Evolutionary conservation across 2,888 invertebrate genomes (phyloP).

Genomic region (Drosophila stalkeri): DNA sequence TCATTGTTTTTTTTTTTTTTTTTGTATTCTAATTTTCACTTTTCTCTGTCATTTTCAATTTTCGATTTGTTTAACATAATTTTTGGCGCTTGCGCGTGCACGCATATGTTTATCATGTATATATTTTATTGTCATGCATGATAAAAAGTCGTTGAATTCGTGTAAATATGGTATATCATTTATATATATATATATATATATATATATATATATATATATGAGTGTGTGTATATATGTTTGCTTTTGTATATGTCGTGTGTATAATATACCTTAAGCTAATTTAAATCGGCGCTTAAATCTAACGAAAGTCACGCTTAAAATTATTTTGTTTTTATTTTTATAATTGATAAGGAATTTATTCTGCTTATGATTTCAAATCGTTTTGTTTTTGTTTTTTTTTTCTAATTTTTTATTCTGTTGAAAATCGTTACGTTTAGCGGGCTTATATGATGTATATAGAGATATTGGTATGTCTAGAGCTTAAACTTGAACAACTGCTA

Average conservation of each 20-base stretch:
- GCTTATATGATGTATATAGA: conserved; percentile 46
- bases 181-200: conserved; percentile 37
- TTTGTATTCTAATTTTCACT: conserved; percentile 25
- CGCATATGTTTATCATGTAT: conserved; percentile 71
- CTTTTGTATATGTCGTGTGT: conserved; percentile 37
- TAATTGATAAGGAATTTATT: conserved; percentile 40
- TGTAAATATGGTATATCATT: conserved; percentile 60
- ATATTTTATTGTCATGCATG: conserved; percentile 80
- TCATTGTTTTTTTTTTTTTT: neutral
- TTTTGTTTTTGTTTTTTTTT: conserved; percentile 31
- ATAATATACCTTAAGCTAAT: conserved; percentile 36
- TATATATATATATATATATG: conserved; percentile 43
- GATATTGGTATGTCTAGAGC: conserved; percentile 73
- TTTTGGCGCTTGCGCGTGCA: conserved; percentile 72
- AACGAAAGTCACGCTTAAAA: conserved; percentile 73
- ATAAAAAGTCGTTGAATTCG: conserved; percentile 62
- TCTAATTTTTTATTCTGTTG: conserved; percentile 10
- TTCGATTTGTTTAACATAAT: conserved; percentile 69
- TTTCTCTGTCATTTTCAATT: conserved; percentile 4
- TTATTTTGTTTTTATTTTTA: conserved; percentile 23
- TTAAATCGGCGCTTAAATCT: conserved; percentile 58
- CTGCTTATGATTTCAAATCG: conserved; percentile 48
- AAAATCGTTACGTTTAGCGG: conserved; percentile 61
- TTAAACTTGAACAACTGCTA: conserved; percentile 80
- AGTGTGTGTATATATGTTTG: conserved; percentile 41